Evolutionary conservation across 2,113 vertebrate genomes (phyloP).

Genomic region (Corythoichthys intestinalis): DNA sequence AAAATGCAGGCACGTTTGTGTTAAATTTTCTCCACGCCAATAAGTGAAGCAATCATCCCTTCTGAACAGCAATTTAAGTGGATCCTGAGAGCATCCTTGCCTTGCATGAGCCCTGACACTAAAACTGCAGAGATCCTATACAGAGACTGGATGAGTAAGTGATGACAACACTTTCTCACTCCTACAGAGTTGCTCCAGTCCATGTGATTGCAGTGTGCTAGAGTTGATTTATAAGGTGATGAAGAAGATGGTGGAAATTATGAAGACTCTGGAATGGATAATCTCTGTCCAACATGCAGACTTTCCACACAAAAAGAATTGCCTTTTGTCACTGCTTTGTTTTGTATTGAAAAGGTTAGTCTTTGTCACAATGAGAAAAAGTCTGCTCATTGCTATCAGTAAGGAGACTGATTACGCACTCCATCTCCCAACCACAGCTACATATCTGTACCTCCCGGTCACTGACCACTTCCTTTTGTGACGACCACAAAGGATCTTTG

Average conservation of each 20-base stretch:
- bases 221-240: constrained; percentile 39
- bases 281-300: constrained; percentile 21
- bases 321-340: constrained; percentile 42
- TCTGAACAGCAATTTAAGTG: constrained; percentile 54
- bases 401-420: constrained; percentile 69
- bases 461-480: constrained; percentile 64
- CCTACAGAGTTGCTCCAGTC: constrained; percentile 27
- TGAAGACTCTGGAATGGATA: constrained; percentile 20
- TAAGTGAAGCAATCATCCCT: constrained; percentile 54
- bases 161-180: constrained; percentile 11
- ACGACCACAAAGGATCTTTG: constrained; percentile 64
- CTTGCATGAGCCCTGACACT: constrained; percentile 39
- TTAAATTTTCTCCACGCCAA: constrained; percentile 51
- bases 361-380: constrained; percentile 51
- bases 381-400: constrained; percentile 58
- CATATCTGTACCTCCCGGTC: constrained; percentile 64
- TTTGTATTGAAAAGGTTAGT: constrained; percentile 53
- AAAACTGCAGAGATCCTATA: constrained; percentile 41
- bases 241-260: constrained; percentile 35
- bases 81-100: constrained; percentile 26
- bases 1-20: no score
- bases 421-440: constrained; percentile 52
- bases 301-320: constrained; percentile 41
- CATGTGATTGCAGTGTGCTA: constrained; percentile 44
- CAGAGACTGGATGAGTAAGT: neutral